phyloP scores from a whole-genome alignment of 2,888 invertebrate genomes.

The Dyspetes luteomarginatus region DNA sequence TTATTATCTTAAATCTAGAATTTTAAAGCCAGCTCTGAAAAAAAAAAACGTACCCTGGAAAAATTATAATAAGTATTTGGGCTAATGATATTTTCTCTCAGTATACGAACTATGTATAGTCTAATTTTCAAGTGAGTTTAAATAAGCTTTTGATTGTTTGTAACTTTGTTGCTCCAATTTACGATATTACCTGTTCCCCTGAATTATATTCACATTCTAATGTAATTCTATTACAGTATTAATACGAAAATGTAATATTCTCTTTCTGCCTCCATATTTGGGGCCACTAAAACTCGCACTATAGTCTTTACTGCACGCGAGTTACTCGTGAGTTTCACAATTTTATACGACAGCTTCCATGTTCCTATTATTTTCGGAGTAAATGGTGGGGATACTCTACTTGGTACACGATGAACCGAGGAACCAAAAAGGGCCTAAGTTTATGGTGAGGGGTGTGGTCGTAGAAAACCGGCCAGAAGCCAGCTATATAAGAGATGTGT shows the following conservation, averaged over 20 bases:
- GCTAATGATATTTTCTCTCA: neutral
- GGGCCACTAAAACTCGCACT: neutral
- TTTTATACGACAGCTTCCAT: slow-evolving; percentile 60
- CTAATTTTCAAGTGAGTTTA: neutral
- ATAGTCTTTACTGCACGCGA: neutral
- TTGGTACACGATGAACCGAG: slow-evolving; percentile 35
- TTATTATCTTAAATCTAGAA: too few species aligned
- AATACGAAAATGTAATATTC: slow-evolving; percentile 12
- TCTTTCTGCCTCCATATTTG: neutral
- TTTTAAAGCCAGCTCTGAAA: too few species aligned
- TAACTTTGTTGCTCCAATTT: neutral
- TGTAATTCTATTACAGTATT: slow-evolving; percentile 41
- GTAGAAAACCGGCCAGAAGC: slow-evolving; percentile 30
- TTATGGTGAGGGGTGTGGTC: slow-evolving; percentile 41
- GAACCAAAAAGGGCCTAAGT: slow-evolving; percentile 52
- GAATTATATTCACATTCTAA: slow-evolving; percentile 29
- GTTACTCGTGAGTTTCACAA: slow-evolving; percentile 40
- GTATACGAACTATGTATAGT: neutral
- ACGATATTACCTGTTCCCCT: slow-evolving; percentile 15
- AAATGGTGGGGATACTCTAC: slow-evolving; percentile 51
- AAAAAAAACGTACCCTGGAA: neutral
- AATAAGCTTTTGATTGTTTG: slow-evolving; percentile 11
- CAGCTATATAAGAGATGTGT: slow-evolving; percentile 18
- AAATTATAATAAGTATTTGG: too few species aligned
- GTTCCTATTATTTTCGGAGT: slow-evolving; percentile 61